Base-by-base conservation (phyloP, 2,797 vertebrate genomes). In the Hypotaenidia okinawae region DNA sequence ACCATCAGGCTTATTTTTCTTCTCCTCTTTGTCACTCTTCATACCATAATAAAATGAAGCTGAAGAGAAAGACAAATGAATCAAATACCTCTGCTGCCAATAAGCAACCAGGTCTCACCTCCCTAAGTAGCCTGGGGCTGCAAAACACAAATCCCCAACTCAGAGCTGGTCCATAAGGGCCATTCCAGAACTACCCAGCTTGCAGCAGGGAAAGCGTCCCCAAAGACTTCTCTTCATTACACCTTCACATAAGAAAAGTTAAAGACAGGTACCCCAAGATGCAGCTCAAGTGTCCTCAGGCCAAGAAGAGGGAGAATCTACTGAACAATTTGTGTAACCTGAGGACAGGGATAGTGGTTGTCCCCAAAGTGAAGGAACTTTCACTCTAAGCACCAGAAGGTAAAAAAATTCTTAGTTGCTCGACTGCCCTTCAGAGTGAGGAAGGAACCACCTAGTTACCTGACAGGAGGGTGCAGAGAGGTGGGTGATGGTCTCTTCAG, bases 101-200 rank as follows among this genome's bases (percentile, higher is more conserved):
- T 25, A 39, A 78, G 10, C 13, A 9, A 17, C 33, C 47, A 61
- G 21, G 24, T 64, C 33, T 58, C 22, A n/a, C 10, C 35, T 57
- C 64, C 28, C 49, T 41, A 41, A 70, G 22, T 15, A 12, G 11
- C 32, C 57, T 2, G 1, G 35, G 49, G 11, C 43, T 63, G 35
- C 35, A 24, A 51, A 77, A 9, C n/a, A 52, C 16, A 70, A 54
- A 78, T 6, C 47, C 14, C 13, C 25, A 55, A 10, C 23, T 62
- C 33, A 16, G 23, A 37, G 8, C 3, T 12, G 23, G 25, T 30
- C 33, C 2, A 0, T 13, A 54, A 23, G 3, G 2, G 61, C 39
- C 9, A 0, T 35, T 55, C 61, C 33, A 80, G 62, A 32, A 39
- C 39, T 35, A 17, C 16, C 3, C 21, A 27, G 41, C 57, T 43